A percentile compares a stretch with the other conserved stretches of the same genome.
phyloP scores from a whole-genome alignment of 2,888 invertebrate species.

The Standfussiana lucernea region DNA sequence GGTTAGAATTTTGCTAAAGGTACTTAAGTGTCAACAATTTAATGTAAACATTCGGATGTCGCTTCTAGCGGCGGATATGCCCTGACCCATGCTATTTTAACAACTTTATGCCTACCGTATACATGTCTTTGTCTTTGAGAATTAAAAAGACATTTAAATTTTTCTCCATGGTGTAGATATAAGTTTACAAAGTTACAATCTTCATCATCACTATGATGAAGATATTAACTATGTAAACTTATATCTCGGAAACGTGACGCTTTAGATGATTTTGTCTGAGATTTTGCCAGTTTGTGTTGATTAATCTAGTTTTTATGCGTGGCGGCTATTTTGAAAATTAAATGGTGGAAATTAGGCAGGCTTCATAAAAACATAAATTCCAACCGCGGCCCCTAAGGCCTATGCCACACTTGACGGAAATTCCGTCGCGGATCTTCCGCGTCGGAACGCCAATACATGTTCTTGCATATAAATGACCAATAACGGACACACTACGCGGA shows the following conservation, averaged over 20 bases:
- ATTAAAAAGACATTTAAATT: background rate
- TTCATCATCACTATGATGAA: no score
- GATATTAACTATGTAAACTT: no score
- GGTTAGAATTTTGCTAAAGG: no score
- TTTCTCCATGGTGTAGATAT: background rate
- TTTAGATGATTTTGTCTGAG: no score
- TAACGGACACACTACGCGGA: no score
- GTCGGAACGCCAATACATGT: background rate
- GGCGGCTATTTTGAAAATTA: no score
- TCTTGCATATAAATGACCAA: no score
- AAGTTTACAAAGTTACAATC: no score
- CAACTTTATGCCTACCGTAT: background rate
- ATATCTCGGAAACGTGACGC: no score
- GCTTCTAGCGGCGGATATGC: no score
- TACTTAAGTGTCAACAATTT: no score
- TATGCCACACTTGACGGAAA: constrained; percentile 2
- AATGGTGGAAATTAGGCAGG: background rate
- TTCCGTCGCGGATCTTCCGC: no score
- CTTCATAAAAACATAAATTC: background rate
- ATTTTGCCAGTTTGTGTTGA: background rate
- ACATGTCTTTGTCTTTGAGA: background rate
- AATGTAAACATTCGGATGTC: background rate
- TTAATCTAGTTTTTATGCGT: background rate
- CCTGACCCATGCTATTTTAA: background rate
- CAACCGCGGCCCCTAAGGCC: background rate